Base-by-base conservation (phyloP, 1,140 invertebrate genomes). In the Bilobella aurantiaca region DNA sequence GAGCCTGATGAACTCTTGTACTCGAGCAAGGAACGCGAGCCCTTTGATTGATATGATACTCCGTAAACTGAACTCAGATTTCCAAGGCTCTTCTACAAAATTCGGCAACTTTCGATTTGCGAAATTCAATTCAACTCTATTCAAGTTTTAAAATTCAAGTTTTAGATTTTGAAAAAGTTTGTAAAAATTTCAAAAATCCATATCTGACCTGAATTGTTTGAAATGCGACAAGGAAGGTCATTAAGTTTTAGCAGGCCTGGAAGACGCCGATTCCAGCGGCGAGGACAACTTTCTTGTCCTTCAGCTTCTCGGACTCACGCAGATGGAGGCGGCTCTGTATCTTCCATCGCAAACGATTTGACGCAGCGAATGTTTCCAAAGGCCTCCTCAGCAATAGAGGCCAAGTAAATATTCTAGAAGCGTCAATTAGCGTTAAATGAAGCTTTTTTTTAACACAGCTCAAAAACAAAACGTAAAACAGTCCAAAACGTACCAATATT, bases 191-290 rank as follows among this genome's bases (percentile, higher is more conserved):
- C 18, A 42, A 42, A 18, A 42, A 42, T 42, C 18, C 8, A 42
- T 18, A 12, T 0, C 93, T 96, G 72, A 89, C 82, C 76, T 97
- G 94, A 65, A 97, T 91, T 0, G 91, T 96, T 80, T 98, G 95
- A 0, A 92, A 87, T 18, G 93, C 90, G 21, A 95, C 93, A 8
- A 98, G 79, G 78, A 96, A 98, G 2, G 93, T 87, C 92, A 98
- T 97, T 12, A 90, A 76, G 75, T 90, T 91, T 21, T 87, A 87
- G 23, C 88, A 85, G 57, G 85, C 88, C 79, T 91, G 86, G 77
- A 97, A 97, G 31, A 91, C 69, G 2, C 90, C 93, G 72, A 97
- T 94, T 25, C 93, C 93, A 63, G 89, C 77, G 47, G 92, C 93
- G n/a, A 98, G 79, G 71, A 82, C 79, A 75, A 89, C 84, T 71